Conservation (phyloP, 2,113 vertebrate genomes). For the Ptilorrhoa leucosticta region DNA sequence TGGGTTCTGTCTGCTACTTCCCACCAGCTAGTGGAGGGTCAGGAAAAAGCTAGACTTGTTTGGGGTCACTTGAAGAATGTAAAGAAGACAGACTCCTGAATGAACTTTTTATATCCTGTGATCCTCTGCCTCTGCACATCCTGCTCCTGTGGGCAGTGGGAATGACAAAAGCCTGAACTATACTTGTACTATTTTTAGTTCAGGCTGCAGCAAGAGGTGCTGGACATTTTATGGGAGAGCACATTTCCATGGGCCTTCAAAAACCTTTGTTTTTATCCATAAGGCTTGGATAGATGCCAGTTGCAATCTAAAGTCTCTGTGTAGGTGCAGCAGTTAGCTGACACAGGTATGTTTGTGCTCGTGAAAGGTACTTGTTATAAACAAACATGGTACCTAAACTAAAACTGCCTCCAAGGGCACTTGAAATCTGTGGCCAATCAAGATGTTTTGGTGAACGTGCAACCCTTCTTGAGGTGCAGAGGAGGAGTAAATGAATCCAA, state of each 20-base stretch:
- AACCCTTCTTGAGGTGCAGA: background rate
- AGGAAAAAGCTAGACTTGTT: background rate
- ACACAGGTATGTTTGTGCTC: background rate
- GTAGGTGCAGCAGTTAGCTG: background rate
- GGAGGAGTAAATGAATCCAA: background rate
- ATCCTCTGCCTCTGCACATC: conserved; percentile 53
- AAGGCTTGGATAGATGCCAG: background rate
- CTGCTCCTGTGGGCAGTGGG: conserved; percentile 37
- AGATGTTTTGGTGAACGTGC: background rate
- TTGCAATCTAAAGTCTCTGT: background rate
- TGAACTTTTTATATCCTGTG: conserved; percentile 23
- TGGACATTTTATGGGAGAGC: background rate
- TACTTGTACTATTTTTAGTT: conserved; percentile 24
- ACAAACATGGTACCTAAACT: fast-evolving
- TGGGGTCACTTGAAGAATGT: conserved; percentile 28
- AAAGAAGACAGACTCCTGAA: conserved; percentile 14
- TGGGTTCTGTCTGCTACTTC: background rate
- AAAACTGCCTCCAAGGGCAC: background rate
- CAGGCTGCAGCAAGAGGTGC: background rate
- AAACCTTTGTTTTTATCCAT: background rate
- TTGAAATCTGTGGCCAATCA: background rate
- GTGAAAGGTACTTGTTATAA: background rate
- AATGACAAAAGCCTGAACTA: conserved; percentile 28
- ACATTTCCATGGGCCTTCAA: background rate
- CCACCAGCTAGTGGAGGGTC: background rate